These are phyloP conservation scores for Calameuta pallipes DNA, from an alignment of 2,888 invertebrate genomes.

Conservation along the genomic window DNA sequence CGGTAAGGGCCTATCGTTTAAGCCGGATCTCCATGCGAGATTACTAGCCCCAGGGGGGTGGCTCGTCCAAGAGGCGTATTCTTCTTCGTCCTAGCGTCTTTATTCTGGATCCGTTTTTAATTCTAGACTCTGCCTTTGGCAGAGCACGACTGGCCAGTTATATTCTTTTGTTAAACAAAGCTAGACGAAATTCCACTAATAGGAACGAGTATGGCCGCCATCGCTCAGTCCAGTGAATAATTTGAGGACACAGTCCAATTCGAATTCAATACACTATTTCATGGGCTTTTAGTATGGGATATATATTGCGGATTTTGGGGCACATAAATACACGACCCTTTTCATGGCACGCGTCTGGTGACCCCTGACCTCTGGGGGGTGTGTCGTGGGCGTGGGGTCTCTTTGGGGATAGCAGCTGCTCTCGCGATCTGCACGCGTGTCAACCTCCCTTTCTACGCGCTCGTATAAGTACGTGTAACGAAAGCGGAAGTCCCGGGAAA, in stretches of 20 bases:
- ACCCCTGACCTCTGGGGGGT: slow-evolving; percentile 46
- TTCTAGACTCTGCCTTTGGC: not conserved
- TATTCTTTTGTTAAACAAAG: not conserved
- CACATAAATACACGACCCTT: not conserved
- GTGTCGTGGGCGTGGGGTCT: slow-evolving; percentile 59
- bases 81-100: not conserved
- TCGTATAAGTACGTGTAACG: not conserved
- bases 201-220: not conserved
- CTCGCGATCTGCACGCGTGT: slow-evolving; percentile 37
- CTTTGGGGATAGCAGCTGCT: slow-evolving; percentile 42
- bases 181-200: not conserved
- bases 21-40: slow-evolving; percentile 64
- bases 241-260: not conserved
- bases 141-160: not conserved
- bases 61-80: slow-evolving; percentile 11
- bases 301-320: not conserved
- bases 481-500: slow-evolving; percentile 24
- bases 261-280: not conserved
- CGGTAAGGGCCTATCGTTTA: slow-evolving; percentile 64
- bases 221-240: not conserved
- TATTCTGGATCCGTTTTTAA: not conserved
- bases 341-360: slow-evolving; percentile 23
- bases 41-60: slow-evolving; percentile 57
- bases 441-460: not conserved
- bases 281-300: not conserved